Evolutionary conservation across 2,797 vertebrate species (phyloP).

Genomic region (Monodelphis domestica): DNA sequence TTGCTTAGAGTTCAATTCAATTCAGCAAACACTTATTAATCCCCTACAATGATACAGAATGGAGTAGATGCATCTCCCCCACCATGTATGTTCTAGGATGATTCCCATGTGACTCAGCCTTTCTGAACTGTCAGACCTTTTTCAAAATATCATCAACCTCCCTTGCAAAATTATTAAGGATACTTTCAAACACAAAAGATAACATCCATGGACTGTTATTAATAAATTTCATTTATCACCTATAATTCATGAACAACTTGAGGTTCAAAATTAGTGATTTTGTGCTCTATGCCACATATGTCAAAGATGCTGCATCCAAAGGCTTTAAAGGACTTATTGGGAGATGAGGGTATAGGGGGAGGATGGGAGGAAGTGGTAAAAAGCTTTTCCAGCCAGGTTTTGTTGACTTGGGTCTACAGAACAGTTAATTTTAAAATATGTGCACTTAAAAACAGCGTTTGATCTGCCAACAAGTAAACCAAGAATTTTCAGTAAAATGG

Average conservation of each 20-base stretch:
- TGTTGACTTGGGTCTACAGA: constrained; percentile 61
- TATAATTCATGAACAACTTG: constrained; percentile 49
- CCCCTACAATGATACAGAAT: neutral
- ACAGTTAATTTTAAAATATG: constrained; percentile 74
- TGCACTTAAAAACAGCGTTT: constrained; percentile 68
- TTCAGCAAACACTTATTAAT: neutral
- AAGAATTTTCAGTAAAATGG: constrained; percentile 75
- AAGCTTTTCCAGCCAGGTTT: constrained; percentile 68
- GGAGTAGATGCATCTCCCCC: neutral
- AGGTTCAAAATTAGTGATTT: constrained; percentile 10
- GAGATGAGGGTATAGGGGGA: constrained; percentile 59
- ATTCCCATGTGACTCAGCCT: neutral
- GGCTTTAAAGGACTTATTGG: constrained; percentile 20
- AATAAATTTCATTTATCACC: constrained; percentile 39
- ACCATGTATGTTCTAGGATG: neutral
- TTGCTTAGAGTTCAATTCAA: neutral
- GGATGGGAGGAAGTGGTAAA: constrained; percentile 19
- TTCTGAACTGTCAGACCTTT: neutral
- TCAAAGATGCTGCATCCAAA: constrained; percentile 1
- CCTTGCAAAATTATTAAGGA: constrained; percentile 13
- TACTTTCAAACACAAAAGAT: neutral
- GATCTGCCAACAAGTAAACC: constrained; percentile 72
- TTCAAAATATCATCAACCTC: neutral
- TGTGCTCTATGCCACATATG: neutral
- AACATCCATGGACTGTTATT: neutral